These are phyloP conservation scores for Procapra przewalskii DNA, from an alignment of 2,113 vertebrate genomes.

Conservation along the genomic window DNA sequence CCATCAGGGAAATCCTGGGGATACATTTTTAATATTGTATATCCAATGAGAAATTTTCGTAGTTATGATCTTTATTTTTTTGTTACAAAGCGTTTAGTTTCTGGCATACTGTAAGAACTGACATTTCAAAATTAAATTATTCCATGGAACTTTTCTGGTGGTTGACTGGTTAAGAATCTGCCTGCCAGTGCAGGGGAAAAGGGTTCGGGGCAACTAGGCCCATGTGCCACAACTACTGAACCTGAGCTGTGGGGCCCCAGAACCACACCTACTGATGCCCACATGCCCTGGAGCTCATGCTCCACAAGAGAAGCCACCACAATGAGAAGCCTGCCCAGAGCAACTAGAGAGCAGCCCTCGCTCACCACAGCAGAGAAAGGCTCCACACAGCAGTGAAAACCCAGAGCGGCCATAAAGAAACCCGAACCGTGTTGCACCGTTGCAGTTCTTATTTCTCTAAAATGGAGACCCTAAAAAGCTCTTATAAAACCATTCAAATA, in stretches of 20 bases:
- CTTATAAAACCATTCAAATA: neutral
- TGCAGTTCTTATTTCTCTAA: neutral
- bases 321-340: neutral
- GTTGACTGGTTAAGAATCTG: neutral
- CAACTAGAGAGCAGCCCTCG: neutral
- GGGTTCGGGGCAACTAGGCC: neutral
- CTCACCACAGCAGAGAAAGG: neutral
- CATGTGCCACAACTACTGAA: neutral
- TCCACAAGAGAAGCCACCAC: neutral
- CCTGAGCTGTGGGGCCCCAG: neutral
- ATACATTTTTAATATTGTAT: neutral
- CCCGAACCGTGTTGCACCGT: neutral
- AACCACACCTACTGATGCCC: neutral
- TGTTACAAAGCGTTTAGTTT: neutral
- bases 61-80: neutral
- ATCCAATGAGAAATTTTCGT: neutral
- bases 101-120: neutral
- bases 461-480: neutral
- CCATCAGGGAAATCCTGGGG: neutral
- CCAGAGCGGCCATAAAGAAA: neutral
- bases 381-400: neutral
- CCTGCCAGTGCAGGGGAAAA: neutral
- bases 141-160: neutral
- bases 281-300: neutral
- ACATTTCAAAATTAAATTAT: neutral